Evolutionary conservation across 2,888 invertebrate species (phyloP).

Genomic region (Acanthosoma haemorrhoidale): DNA sequence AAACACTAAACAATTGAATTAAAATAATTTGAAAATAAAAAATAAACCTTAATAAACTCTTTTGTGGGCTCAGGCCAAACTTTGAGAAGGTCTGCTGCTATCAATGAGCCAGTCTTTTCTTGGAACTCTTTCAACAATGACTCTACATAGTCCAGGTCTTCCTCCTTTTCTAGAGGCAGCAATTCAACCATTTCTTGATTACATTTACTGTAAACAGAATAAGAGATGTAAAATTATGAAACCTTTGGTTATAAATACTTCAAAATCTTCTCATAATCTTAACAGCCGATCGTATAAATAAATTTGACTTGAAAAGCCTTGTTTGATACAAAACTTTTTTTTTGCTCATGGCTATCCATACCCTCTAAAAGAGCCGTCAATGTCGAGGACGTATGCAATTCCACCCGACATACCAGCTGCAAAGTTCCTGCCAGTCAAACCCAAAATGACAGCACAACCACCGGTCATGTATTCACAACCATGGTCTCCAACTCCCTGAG

Average conservation of each 20-base stretch:
- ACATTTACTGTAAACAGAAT: conserved; percentile 60
- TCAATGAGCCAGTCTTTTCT: conserved; percentile 77
- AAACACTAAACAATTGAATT: background rate
- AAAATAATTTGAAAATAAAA: background rate
- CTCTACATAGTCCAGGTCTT: conserved; percentile 73
- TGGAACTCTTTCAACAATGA: conserved; percentile 76
- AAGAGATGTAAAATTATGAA: conserved; percentile 8
- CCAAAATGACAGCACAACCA: conserved; percentile 82
- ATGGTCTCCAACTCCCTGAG: conserved; percentile 90
- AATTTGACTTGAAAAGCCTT: background rate
- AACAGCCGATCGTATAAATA: background rate
- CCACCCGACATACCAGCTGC: conserved; percentile 97
- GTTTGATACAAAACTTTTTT: no score
- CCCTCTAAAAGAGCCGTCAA: conserved; percentile 73
- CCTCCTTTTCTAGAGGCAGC: conserved; percentile 67
- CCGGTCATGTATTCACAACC: conserved; percentile 99
- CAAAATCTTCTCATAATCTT: background rate
- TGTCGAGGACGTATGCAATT: conserved; percentile 90
- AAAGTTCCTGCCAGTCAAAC: conserved; percentile 94
- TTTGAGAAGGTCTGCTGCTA: conserved; percentile 71
- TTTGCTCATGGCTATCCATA: conserved; percentile 41
- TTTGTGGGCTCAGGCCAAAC: conserved; percentile 72
- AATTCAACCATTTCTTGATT: conserved; percentile 95
- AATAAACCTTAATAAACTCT: conserved; percentile 74
- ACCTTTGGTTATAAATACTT: background rate